Evolutionary conservation across 2,888 invertebrate species (phyloP).

Genomic region (Xestoiulus laeticollis): DNA sequence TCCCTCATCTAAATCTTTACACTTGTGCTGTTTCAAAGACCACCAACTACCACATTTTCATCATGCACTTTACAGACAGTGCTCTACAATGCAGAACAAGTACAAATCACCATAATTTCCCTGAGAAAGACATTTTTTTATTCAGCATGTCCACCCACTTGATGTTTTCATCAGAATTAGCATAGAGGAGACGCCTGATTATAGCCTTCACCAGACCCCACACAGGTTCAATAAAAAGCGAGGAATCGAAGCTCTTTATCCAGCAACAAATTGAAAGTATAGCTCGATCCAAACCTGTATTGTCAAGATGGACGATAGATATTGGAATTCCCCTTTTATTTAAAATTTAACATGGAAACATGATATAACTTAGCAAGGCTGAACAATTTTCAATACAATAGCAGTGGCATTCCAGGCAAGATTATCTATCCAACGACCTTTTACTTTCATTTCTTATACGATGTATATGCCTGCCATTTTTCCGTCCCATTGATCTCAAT

Average conservation of each 20-base stretch:
- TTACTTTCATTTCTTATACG: background rate
- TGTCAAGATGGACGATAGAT: background rate
- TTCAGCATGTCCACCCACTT: too few relatives aligned
- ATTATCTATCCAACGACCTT: background rate
- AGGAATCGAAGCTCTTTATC: background rate
- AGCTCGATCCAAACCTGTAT: background rate
- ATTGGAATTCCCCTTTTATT: background rate
- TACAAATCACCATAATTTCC: too few relatives aligned
- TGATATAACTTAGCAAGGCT: slow-evolving; percentile 17
- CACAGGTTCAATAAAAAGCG: background rate
- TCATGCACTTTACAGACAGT: too few relatives aligned
- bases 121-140: too few relatives aligned
- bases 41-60: too few relatives aligned
- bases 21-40: too few relatives aligned
- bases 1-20: too few relatives aligned
- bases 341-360: background rate
- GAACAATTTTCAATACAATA: background rate
- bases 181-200: too few relatives aligned
- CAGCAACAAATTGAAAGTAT: background rate
- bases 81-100: too few relatives aligned
- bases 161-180: too few relatives aligned
- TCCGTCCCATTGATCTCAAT: slow-evolving; percentile 27
- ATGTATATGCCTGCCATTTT: background rate
- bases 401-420: background rate
- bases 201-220: too few relatives aligned